A percentile compares a stretch with the other conserved stretches of the same genome.
These are phyloP conservation scores for Drosophila atripex DNA, from an alignment of 2,888 invertebrate genomes.

Conservation along the genomic window DNA sequence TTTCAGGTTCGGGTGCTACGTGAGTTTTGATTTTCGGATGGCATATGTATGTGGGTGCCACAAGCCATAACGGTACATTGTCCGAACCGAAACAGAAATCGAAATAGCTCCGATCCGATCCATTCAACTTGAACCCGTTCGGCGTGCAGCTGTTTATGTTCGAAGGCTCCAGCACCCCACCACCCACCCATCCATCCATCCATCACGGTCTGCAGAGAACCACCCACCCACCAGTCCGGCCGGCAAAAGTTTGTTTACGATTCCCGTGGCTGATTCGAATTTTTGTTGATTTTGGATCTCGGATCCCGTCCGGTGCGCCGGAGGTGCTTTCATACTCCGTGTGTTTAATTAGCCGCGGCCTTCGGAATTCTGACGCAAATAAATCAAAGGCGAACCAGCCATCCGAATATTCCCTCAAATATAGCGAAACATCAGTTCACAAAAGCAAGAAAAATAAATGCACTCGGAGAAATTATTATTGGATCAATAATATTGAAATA, in stretches of 20 bases:
- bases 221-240: conserved; percentile 15
- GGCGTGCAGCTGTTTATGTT: conserved; percentile 51
- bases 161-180: neutral
- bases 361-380: conserved; percentile 47
- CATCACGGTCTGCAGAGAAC: neutral
- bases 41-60: conserved; percentile 21
- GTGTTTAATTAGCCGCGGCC: conserved; percentile 55
- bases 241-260: conserved; percentile 44
- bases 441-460: conserved; percentile 11
- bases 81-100: conserved; percentile 7
- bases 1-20: conserved; percentile 20
- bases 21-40: conserved; percentile 23
- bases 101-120: conserved; percentile 12
- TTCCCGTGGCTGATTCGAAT: conserved; percentile 22
- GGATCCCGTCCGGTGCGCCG: conserved; percentile 8
- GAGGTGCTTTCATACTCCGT: conserved; percentile 21
- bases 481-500: neutral
- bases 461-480: conserved; percentile 16
- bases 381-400: conserved; percentile 45
- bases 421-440: conserved; percentile 7
- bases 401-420: conserved; percentile 9
- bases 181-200: neutral
- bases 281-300: conserved; percentile 32
- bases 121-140: conserved; percentile 41
- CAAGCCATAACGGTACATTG: conserved; percentile 25